phyloP scores from a whole-genome alignment of 2,113 vertebrate species.

The Alligator mississippiensis region DNA sequence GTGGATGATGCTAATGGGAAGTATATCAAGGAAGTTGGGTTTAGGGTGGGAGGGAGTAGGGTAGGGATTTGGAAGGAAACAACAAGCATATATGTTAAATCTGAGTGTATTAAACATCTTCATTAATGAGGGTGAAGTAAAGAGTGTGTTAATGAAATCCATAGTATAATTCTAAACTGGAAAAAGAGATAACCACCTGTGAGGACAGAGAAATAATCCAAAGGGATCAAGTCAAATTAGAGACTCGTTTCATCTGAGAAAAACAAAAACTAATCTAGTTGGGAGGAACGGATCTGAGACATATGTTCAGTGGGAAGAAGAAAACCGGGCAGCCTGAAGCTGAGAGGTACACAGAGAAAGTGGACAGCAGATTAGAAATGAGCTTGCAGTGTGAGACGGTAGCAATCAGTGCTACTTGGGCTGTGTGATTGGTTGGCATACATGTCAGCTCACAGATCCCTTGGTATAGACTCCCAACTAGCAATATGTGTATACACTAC shows the following conservation, averaged over 20 bases:
- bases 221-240: neutral
- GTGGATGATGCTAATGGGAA: neutral
- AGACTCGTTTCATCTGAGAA: neutral
- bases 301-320: neutral
- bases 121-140: neutral
- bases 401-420: neutral
- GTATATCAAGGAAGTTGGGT: neutral
- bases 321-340: neutral
- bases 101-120: neutral
- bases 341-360: neutral
- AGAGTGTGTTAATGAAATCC: neutral
- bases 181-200: neutral
- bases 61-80: neutral
- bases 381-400: neutral
- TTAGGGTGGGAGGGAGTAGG: too few species aligned
- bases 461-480: neutral
- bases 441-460: neutral
- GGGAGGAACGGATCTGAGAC: neutral
- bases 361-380: neutral
- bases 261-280: neutral
- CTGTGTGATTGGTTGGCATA: neutral
- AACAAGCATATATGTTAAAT: neutral
- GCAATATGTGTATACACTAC: neutral
- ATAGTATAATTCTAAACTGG: neutral
- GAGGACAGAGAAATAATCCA: neutral